phyloP scores from a whole-genome alignment of 2,797 vertebrate genomes.

The Acanthopagrus latus region DNA sequence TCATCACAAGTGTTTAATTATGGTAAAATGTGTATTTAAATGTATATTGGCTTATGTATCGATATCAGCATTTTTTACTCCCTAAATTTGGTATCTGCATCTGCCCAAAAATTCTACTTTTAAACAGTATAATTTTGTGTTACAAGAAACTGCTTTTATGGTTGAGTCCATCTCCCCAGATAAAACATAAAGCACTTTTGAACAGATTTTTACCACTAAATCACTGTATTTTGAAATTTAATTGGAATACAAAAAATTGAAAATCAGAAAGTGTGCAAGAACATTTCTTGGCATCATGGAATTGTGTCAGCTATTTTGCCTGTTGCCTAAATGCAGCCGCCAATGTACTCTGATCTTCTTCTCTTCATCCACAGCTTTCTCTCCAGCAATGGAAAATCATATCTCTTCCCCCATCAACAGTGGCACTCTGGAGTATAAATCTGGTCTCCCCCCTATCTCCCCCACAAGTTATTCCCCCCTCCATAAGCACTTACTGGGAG shows the following conservation, averaged over 20 bases:
- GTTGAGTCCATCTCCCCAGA: too few relatives aligned
- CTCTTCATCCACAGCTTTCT: conserved; percentile 87
- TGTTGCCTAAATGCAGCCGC: not conserved
- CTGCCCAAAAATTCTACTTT: not conserved
- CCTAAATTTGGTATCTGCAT: too few relatives aligned
- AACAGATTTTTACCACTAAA: not conserved
- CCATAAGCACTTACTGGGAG: conserved; percentile 95
- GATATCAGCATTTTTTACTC: too few relatives aligned
- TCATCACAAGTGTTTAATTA: too few relatives aligned
- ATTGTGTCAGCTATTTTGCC: not conserved
- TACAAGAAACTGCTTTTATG: not conserved
- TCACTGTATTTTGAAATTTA: not conserved
- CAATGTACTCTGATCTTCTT: not conserved
- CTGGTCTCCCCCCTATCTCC: conserved; percentile 92
- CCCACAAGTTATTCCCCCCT: conserved; percentile 96
- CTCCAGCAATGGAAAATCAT: conserved; percentile 96
- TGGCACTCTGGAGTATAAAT: conserved; percentile 96
- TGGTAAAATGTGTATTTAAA: too few relatives aligned
- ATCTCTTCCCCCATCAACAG: conserved; percentile 92
- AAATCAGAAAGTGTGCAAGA: not conserved
- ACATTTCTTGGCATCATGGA: not conserved
- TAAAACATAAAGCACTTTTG: too few relatives aligned
- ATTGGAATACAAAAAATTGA: not conserved
- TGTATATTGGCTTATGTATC: too few relatives aligned
- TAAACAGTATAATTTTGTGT: not conserved